Base-by-base conservation (phyloP, 2,113 vertebrate species). In the Etheostoma cragini region DNA sequence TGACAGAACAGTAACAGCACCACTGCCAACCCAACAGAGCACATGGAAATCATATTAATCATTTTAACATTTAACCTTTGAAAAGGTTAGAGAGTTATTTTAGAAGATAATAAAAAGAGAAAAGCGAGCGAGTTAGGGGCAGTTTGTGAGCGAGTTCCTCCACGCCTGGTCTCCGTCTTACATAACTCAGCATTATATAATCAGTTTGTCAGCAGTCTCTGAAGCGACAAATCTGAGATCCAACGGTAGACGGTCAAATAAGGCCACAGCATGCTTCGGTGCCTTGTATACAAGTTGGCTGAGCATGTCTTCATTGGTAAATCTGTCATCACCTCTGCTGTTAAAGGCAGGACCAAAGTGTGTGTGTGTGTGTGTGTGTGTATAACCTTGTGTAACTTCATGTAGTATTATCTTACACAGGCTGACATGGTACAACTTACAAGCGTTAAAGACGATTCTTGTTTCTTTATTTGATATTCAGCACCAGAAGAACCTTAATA, bases 101-200 rank as follows among this genome's bases (percentile, higher is more conserved):
- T 33, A 33, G 45, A 16, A 49, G 61, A 72, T 46, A 14, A 6
- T 15, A 11, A 50, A 50, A 68, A 80, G n/a, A 5, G 35, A 57
- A 66, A 62, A 64, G 2, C 10, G 4, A 61, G 61, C 1, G 5
- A 72, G 67, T 54, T 10, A 21, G 22, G 13, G 22, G 1, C 17
- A 33, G 78, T 81, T 82, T 74, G 49, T 26, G 45, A 61, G 46
- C 8, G 49, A 54, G 52, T 52, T 83, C 22, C 74, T 80, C 54
- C 49, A 3, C 52, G 76, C 57, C 56, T 16, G 21, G 45, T 33
- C 38, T 78, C 62, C 6, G 8, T 30, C 64, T 90, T 89, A 73
- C 56, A 62, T 82, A 93, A 91, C 81, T 45, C 53, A 12, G 24
- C 35, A 42, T 93, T 93, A 86, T 75, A 73, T 92, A 87, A 92